Evolutionary conservation across 2,888 invertebrate genomes (phyloP).

Genomic region (Loripinus fragilis): DNA sequence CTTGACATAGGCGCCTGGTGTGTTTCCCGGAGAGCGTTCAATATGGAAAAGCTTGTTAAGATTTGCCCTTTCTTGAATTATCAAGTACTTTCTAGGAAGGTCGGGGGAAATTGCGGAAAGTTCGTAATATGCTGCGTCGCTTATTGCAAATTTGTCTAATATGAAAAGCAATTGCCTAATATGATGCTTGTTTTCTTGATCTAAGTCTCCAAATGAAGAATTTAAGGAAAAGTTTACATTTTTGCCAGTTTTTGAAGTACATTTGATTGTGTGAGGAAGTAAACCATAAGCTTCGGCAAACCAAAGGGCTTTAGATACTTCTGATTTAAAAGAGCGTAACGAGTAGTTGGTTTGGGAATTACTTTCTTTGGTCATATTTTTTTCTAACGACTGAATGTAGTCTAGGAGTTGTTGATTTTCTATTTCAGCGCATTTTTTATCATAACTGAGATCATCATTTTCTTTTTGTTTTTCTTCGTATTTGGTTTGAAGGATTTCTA

Average conservation of each 20-base stretch:
- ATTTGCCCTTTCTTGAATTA: background rate
- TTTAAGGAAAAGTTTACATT: background rate
- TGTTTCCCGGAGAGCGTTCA: background rate
- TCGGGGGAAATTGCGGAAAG: background rate
- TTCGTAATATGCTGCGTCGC: background rate
- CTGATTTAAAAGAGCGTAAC: background rate
- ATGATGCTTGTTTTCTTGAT: background rate
- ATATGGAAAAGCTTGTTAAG: background rate
- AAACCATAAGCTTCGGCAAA: background rate
- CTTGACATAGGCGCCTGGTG: background rate
- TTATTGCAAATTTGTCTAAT: slow-evolving; percentile 1
- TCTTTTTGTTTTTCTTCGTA: background rate
- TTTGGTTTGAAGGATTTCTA: background rate
- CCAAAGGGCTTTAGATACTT: background rate
- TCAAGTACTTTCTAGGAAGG: background rate
- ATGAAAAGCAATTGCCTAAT: background rate
- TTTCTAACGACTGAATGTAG: background rate
- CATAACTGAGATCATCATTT: background rate
- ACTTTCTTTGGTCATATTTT: background rate
- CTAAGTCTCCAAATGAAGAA: background rate
- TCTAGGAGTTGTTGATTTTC: background rate
- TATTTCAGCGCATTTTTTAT: background rate
- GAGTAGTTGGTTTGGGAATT: background rate
- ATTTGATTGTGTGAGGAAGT: background rate
- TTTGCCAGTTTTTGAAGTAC: background rate